These are phyloP conservation scores for Paguma larvata DNA, from an alignment of 2,797 vertebrate species.

Conservation along the genomic window DNA sequence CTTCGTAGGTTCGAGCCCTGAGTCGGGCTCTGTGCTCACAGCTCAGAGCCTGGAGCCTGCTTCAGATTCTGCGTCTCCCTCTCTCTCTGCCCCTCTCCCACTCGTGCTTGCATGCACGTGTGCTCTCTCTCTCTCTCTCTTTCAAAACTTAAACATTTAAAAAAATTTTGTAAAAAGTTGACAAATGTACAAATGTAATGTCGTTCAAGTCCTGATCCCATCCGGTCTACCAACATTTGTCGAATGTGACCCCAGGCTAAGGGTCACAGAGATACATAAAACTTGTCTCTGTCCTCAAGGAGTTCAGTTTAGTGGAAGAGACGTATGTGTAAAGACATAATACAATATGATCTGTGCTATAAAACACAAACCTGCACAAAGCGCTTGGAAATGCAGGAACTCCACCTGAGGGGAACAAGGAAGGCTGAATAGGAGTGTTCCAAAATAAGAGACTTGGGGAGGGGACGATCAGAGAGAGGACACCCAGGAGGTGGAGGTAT, in stretches of 20 bases:
- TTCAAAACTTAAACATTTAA: no score
- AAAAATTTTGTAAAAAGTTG: slow-evolving; percentile 26
- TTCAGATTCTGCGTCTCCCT: no score
- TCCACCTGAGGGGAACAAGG: not conserved
- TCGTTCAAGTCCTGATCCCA: not conserved
- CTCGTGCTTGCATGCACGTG: no score
- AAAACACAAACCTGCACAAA: slow-evolving; percentile 1
- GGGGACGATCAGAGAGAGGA: not conserved
- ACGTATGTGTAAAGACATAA: slow-evolving; percentile 44
- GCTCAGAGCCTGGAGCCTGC: no score
- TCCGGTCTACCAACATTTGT: slow-evolving; percentile 35
- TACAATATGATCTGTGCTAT: not conserved
- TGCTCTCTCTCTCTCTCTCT: no score
- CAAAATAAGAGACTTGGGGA: slow-evolving; percentile 12
- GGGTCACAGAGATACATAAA: slow-evolving; percentile 16
- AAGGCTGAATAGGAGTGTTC: not conserved
- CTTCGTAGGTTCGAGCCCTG: no score
- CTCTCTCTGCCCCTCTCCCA: no score
- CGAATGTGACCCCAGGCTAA: not conserved
- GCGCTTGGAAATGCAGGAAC: slow-evolving; percentile 13
- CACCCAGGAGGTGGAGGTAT: not conserved
- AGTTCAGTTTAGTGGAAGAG: slow-evolving; percentile 47
- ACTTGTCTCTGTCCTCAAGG: slow-evolving; percentile 6
- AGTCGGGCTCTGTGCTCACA: no score
- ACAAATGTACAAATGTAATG: not conserved